A percentile compares a stretch with the other conserved stretches of the same genome.
phyloP scores from a whole-genome alignment of 2,888 invertebrate genomes.

The Lycia hirtaria region DNA sequence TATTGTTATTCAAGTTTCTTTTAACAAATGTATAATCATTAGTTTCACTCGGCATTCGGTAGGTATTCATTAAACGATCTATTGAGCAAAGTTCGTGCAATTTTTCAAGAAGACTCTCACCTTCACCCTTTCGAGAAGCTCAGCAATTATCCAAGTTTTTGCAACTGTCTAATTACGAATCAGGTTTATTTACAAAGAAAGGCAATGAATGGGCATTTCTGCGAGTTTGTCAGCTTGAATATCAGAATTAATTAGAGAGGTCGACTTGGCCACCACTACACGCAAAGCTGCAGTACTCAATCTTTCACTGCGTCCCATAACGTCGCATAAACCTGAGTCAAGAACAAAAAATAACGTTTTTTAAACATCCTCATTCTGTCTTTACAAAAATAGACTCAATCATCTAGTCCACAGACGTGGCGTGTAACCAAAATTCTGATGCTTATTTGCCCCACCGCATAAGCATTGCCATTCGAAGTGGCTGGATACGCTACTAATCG shows the following conservation, averaged over 20 bases:
- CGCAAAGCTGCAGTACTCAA: constrained; percentile 4
- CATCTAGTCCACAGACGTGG: too few relatives aligned
- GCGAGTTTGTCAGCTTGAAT: constrained; percentile 53
- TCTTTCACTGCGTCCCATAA: background rate
- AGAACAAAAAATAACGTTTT: too few relatives aligned
- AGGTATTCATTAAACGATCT: constrained; percentile 17
- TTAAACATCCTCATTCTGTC: too few relatives aligned
- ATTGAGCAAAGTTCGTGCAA: constrained; percentile 23
- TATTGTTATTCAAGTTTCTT: too few relatives aligned
- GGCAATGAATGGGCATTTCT: constrained; percentile 44
- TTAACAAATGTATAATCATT: too few relatives aligned
- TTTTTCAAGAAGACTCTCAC: constrained; percentile 32
- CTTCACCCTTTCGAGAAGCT: constrained; percentile 32
- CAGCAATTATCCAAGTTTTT: constrained; percentile 40
- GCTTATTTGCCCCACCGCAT: too few relatives aligned
- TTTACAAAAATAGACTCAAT: too few relatives aligned
- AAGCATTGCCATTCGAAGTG: too few relatives aligned
- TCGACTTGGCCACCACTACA: constrained; percentile 29
- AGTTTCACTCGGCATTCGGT: constrained; percentile 7
- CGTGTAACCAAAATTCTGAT: too few relatives aligned
- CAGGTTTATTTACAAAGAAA: constrained; percentile 45
- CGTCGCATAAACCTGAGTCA: too few relatives aligned
- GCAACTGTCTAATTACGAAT: constrained; percentile 40
- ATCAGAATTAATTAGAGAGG: constrained; percentile 55
- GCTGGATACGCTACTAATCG: too few relatives aligned